Base-by-base conservation (phyloP, 2,888 invertebrate genomes). In the Phymatocera aterrima region DNA sequence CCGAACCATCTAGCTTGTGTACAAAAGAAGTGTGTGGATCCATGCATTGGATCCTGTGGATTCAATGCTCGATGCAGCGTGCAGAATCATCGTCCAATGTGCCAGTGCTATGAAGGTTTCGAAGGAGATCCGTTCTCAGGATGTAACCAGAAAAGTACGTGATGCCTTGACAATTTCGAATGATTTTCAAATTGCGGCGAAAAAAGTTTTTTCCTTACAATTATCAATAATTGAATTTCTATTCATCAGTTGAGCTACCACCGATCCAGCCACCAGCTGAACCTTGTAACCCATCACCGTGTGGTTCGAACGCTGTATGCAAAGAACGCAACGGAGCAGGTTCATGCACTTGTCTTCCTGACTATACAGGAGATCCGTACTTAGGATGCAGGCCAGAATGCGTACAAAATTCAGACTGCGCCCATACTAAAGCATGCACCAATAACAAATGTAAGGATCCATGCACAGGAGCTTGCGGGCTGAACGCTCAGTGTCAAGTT, bases 341-440 rank as follows among this genome's bases (percentile, higher is more conserved):
- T 65, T 96, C 97, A 81, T 97, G 97, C 90, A 93, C 94, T 81
- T 97, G 97, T 91, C 91, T 96, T 82, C 93, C 94, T 79, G 96
- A 96, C 86, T 97, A 96, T 90, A 95, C 94, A 85, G 97, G 97
- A 75, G 96, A 97, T 91, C 97, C 97, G 1, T 96, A 97, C 86
- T 92, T 95, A 60, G 95, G 96, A 87, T 97, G 97, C 90, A 93
- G 96, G 87, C 97, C 97, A 34, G 97, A 97, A 92, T 97, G 97
- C 89, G 94, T 96, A n/a, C 93, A 95, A 84, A 97, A 97, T 89
- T 94, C 95, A 8, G 97, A 97, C 86, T 97, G 97, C 90, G 92
- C 94, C 5, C 93, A 93, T 86, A 93, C 94, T 83, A 95, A 93
- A 91, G 94, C 97, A 34, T 97, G 97, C 87, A 92, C 95, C 74